Evolutionary conservation across 2,797 vertebrate genomes (phyloP), one percentile per base, ranked within the genome.

Genomic region (Centropyge bicolor): DNA sequence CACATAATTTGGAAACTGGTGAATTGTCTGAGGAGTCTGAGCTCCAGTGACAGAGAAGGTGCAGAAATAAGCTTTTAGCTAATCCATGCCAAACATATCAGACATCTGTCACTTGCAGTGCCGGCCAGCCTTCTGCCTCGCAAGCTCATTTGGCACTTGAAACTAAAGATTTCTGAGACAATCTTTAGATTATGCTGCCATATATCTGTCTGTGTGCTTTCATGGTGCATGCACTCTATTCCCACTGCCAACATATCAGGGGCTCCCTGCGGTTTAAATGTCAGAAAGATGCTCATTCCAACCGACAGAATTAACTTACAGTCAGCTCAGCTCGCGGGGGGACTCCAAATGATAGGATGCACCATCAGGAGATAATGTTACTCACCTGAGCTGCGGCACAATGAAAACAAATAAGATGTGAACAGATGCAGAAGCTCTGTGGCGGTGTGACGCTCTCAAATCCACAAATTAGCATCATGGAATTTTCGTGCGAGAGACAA

Each of bases 71-170:
- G 88, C 86, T 90, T 94, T 92, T 84, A 89, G 93, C 88, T 92
- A 92, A 94, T 93, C 87, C 90, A 79, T 76, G 84, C 90, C 93
- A 94, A 93, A 93, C 92, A 92, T 91, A 93, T 90, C 93, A 92
- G 93, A 93, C 94, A 95, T 94, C 94, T 95, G 95, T 94, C 94
- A 91, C 88, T 94, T 64, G 85, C 79, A 65, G 86, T 40, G 61
- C 74, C 43, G 85, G 91, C 89, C 92, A 90, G 86, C 83, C 80
- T 90, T 88, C 84, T 87, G 89, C 86, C 82, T 90, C 62, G 64
- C 78, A 35, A 91, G 86, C 78, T 89, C 82, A 78, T 90, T 90
- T 92, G 92, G 92, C 85, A 78, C 83, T 78, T 73, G 66, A 74
- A 90, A 74, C 83, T 60, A 84, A 86, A 92, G 85, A 93, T 92